Base-by-base conservation (phyloP, 2,113 vertebrate species). In the Mus spicilegus region DNA sequence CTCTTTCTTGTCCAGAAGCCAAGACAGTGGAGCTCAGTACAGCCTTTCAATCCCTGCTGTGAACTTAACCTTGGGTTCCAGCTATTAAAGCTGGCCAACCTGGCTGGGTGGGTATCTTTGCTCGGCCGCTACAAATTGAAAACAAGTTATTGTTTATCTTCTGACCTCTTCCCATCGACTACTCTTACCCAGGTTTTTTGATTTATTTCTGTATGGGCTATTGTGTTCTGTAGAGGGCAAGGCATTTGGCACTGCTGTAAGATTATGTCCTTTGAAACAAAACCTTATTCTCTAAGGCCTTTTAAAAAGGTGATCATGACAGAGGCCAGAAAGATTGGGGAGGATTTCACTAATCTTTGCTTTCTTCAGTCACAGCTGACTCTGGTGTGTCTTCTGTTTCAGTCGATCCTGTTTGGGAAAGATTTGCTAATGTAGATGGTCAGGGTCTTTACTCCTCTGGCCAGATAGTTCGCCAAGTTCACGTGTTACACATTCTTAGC, bases 1-100 rank as follows among this genome's bases (percentile, higher is more conserved):
- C 90, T 89, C 88, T 94, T 89, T 97, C 95, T 95, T 97, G 97
- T 97, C 93, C 63, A 54, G 51, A 24, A 95, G 97, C 97, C 97
- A 96, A 93, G 93, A 87, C 5, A 16, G 26, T 19, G 88, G 77
- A 61, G 93, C 93, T 75, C 8, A 87, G 96, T 7, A 75, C n/a
- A 96, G 92, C 36, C 91, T 89, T 90, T 91, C 20, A 96, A 90
- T 82, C 46, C 67, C 90, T 11, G 28, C 36, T 49, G 90, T 42
- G 13, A 75, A 56, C 56, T 86, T 89, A 63, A 39, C 82, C 84
- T 87, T 94, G 36, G 56, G 24, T 61, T 30, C 82, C 89, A 17
- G 63, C 28, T 24, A 65, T 54, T 69, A 14, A 76, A 82, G 78
- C 73, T n/a, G 82, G 77, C 84, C 65, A 36, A 81, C 49, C 73